These are phyloP conservation scores for Sinelater perroti DNA, from an alignment of 2,888 invertebrate species.

Conservation along the genomic window DNA sequence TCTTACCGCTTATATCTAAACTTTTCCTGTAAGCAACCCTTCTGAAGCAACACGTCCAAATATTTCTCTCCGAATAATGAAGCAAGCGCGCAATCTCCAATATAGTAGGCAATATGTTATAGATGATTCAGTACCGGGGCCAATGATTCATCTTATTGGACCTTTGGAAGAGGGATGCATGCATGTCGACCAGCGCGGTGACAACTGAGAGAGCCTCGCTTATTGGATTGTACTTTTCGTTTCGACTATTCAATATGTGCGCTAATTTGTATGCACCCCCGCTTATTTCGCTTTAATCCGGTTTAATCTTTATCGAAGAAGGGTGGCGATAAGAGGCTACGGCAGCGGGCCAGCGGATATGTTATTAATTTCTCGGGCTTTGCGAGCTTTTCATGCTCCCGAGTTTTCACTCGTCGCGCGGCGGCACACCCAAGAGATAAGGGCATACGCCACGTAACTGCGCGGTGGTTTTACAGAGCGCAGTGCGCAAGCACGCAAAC, in stretches of 20 bases:
- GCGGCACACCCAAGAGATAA: background rate
- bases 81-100: slow-evolving; percentile 26
- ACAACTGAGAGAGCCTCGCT: slow-evolving; percentile 8
- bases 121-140: slow-evolving; percentile 10
- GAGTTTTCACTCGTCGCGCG: too few species aligned
- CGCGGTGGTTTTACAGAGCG: background rate
- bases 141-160: slow-evolving; percentile 36
- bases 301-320: slow-evolving; percentile 34
- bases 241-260: slow-evolving; percentile 27
- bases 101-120: slow-evolving; percentile 30
- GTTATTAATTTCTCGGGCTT: background rate
- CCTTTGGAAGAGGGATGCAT: slow-evolving; percentile 11
- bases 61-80: background rate
- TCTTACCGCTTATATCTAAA: too few species aligned
- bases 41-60: background rate
- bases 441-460: background rate
- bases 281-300: slow-evolving; percentile 32
- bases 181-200: background rate
- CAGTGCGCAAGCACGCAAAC: background rate
- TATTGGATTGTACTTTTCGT: slow-evolving; percentile 30
- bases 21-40: background rate
- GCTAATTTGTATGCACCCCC: slow-evolving; percentile 34
- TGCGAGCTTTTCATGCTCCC: background rate
- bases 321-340: slow-evolving; percentile 6
- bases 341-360: background rate